Conservation (phyloP, 2,888 invertebrate species). For the Furcula furcula region DNA sequence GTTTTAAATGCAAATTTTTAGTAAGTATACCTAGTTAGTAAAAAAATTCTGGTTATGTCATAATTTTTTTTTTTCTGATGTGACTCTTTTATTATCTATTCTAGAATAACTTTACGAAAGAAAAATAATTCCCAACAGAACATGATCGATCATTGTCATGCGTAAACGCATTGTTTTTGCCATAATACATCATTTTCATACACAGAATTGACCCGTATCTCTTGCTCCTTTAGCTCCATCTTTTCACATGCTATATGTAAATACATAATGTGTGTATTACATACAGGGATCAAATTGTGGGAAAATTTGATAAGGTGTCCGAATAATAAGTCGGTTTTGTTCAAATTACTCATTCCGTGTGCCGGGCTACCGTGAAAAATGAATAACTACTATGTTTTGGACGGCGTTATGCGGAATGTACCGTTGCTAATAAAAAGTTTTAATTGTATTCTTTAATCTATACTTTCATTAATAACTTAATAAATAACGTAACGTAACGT, state of each 20-base stretch:
- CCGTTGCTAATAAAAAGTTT: too few species aligned
- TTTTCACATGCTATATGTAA: slow-evolving; percentile 21
- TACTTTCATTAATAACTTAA: too few species aligned
- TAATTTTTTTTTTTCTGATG: too few species aligned
- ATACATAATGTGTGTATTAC: slow-evolving; percentile 20
- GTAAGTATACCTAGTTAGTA: too few species aligned
- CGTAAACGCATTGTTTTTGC: slow-evolving; percentile 25
- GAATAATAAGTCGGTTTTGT: slow-evolving; percentile 53
- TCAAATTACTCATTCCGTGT: slow-evolving; percentile 61
- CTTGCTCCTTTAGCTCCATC: background rate
- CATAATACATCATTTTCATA: slow-evolving; percentile 8
- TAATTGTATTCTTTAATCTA: too few species aligned
- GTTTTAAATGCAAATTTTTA: too few species aligned
- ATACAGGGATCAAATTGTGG: slow-evolving; percentile 51
- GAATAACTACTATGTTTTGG: slow-evolving; percentile 49
- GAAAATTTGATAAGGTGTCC: slow-evolving; percentile 53
- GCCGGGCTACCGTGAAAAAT: slow-evolving; percentile 67
- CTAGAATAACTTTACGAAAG: too few species aligned
- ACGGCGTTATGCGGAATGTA: slow-evolving; percentile 35
- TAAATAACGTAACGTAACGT: too few species aligned
- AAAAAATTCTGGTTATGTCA: too few species aligned
- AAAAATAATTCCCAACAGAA: slow-evolving; percentile 25
- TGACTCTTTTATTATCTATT: too few species aligned
- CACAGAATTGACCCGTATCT: slow-evolving; percentile 24
- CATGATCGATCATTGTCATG: slow-evolving; percentile 68